Percentiles rank a stretch among this genome's conserved stretches.
phyloP scores from a whole-genome alignment of 2,113 vertebrate species.

The Dinomys branickii region DNA sequence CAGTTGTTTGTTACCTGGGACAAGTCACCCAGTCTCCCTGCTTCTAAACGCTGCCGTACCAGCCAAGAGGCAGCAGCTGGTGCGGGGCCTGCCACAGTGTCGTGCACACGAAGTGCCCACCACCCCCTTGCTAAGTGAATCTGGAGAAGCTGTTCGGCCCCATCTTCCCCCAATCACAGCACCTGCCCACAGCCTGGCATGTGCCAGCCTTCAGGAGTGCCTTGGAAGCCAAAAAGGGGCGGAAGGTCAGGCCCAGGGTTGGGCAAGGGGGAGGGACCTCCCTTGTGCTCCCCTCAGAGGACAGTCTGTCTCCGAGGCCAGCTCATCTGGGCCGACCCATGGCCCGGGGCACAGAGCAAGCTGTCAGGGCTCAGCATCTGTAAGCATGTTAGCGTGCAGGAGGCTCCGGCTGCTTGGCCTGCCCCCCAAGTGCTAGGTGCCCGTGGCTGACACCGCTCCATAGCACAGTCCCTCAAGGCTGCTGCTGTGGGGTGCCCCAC shows the following conservation, averaged over 20 bases:
- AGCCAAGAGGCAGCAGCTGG: not conserved
- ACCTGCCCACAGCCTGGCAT: not conserved
- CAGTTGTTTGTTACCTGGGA: not conserved
- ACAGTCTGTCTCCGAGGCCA: not conserved
- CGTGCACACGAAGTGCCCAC: too few species aligned
- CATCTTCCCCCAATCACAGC: not conserved
- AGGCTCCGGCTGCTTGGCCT: not conserved
- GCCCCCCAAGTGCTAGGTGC: too few species aligned
- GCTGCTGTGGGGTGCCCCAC: not conserved
- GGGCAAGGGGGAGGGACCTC: too few species aligned
- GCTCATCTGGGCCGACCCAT: not conserved
- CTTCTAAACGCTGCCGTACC: not conserved
- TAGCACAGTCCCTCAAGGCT: not conserved
- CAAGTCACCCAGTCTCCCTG: not conserved
- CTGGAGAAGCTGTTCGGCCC: not conserved
- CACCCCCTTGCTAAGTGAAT: not conserved
- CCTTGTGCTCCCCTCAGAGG: not conserved
- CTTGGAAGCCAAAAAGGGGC: not conserved
- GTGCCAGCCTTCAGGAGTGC: not conserved
- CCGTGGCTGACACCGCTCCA: not conserved
- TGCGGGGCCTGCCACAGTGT: not conserved
- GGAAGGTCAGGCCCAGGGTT: not conserved
- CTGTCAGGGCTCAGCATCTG: not conserved
- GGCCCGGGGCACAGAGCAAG: not conserved
- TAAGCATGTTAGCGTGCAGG: not conserved